Conservation (phyloP, 2,797 vertebrate genomes). For the Eleutherodactylus coqui region DNA sequence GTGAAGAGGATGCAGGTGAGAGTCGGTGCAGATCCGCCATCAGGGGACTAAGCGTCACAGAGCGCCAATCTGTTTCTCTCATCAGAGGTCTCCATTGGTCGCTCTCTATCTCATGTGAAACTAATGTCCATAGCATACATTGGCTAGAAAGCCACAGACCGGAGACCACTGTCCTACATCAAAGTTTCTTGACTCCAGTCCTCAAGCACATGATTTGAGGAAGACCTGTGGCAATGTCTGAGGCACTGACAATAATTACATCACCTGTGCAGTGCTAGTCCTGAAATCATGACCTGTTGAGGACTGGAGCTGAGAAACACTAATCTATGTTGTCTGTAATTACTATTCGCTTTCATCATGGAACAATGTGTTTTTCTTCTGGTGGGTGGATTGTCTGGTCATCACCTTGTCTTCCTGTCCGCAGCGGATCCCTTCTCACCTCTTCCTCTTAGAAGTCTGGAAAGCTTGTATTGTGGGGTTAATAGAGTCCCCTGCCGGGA, state of each 20-base stretch:
- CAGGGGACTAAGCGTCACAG: not conserved
- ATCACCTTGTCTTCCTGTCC: not conserved
- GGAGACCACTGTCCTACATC: too few species aligned
- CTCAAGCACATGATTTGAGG: too few species aligned
- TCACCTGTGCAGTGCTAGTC: too few species aligned
- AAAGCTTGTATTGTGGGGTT: constrained; percentile 97
- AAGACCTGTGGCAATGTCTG: too few species aligned
- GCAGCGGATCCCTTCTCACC: constrained; percentile 87
- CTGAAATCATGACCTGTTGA: too few species aligned
- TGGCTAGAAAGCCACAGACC: too few species aligned
- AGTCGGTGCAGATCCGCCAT: not conserved
- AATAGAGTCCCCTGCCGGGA: constrained; percentile 97
- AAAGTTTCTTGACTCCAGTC: too few species aligned
- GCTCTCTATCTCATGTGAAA: too few species aligned
- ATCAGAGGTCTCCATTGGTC: too few species aligned
- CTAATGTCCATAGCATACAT: too few species aligned
- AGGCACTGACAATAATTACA: too few species aligned
- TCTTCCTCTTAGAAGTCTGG: constrained; percentile 97
- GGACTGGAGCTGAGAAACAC: too few species aligned
- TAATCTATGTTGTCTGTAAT: not conserved
- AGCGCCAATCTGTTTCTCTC: not conserved
- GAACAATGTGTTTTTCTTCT: not conserved
- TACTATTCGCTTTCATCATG: not conserved
- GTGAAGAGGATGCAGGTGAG: constrained; percentile 97
- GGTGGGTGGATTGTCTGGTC: not conserved